A percentile compares a stretch with the other conserved stretches of the same genome.
phyloP scores from a whole-genome alignment of 2,113 vertebrate species.

The Tachysurus fulvidraco region DNA sequence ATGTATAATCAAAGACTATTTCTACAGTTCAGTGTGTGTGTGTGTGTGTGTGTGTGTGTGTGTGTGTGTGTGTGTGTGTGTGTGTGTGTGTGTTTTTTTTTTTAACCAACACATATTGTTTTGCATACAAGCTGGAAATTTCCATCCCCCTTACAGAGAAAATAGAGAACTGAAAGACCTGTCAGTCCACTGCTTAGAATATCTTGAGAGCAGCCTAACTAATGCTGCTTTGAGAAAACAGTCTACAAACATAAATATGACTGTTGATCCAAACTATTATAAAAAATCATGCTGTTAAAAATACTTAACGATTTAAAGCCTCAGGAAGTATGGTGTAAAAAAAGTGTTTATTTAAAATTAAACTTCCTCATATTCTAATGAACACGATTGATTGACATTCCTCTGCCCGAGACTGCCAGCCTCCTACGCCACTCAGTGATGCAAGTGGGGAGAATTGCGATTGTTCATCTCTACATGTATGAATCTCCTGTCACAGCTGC shows the following conservation, averaged over 20 bases:
- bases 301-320: neutral
- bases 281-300: neutral
- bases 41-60: neutral
- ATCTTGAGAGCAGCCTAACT: neutral
- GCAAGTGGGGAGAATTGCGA: constrained; percentile 27
- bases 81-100: too few relatives aligned
- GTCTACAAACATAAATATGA: neutral
- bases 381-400: constrained; percentile 19
- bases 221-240: neutral
- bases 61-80: neutral
- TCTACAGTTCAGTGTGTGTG: neutral
- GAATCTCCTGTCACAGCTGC: constrained; percentile 27
- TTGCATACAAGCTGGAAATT: constrained; percentile 11
- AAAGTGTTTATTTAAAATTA: neutral
- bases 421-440: constrained; percentile 32
- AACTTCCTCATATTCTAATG: constrained; percentile 36
- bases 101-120: neutral
- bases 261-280: neutral
- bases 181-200: neutral
- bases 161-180: constrained; percentile 15
- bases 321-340: neutral
- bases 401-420: constrained; percentile 17
- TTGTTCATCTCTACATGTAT: constrained; percentile 38
- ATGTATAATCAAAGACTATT: neutral
- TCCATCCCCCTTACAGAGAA: neutral